Evolutionary conservation across 2,113 vertebrate species (phyloP).

Genomic region (Macroglossus sobrinus): DNA sequence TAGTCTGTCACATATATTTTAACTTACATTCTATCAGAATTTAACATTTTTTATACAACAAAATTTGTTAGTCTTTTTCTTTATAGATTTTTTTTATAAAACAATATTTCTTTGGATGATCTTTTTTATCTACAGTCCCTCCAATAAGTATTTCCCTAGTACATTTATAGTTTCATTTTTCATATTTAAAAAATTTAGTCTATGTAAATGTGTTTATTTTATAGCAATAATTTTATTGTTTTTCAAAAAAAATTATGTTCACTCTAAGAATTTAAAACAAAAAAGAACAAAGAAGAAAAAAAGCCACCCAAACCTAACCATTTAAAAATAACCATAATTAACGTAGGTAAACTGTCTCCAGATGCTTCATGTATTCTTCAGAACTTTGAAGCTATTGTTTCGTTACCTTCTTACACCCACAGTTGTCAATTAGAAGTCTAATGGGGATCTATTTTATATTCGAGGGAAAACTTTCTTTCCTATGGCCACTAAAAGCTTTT

Average conservation of each 20-base stretch:
- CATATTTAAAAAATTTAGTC: not conserved
- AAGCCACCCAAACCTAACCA: not conserved
- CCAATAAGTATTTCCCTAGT: not conserved
- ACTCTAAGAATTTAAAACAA: not conserved
- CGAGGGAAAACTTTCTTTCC: not conserved
- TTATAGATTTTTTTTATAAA: not conserved
- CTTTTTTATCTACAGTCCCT: not conserved
- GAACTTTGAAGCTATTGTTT: not conserved
- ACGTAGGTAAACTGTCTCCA: not conserved
- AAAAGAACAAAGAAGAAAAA: not conserved
- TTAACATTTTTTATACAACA: not conserved
- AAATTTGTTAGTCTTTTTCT: conserved; percentile 13
- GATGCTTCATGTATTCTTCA: not conserved
- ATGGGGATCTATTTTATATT: not conserved
- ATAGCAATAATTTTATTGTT: not conserved
- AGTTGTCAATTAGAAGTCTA: not conserved
- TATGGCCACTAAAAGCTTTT: not conserved
- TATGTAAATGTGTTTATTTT: not conserved
- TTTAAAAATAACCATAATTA: not conserved
- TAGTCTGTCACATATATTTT: not conserved
- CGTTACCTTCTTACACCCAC: not conserved
- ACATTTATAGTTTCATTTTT: not conserved
- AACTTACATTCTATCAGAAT: not conserved
- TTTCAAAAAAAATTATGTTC: not conserved
- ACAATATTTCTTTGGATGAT: not conserved